A percentile compares a stretch with the other conserved stretches of the same genome.
phyloP scores from a whole-genome alignment of 2,888 invertebrate species.

The Latheticus oryzae region DNA sequence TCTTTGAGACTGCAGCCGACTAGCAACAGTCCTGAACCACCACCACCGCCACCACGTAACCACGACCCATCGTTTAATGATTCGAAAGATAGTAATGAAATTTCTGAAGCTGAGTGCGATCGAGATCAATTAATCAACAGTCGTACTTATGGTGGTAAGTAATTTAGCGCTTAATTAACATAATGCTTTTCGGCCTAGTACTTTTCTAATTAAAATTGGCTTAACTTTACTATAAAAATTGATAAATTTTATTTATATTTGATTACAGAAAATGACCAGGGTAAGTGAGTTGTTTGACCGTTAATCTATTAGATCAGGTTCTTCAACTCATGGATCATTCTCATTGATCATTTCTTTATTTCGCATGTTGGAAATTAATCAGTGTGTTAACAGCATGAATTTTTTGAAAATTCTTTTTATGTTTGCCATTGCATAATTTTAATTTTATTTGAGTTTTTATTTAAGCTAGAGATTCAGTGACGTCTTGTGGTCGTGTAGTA shows the following conservation, averaged over 20 bases:
- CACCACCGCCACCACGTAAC: slow-evolving; percentile 83
- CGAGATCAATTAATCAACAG: slow-evolving; percentile 81
- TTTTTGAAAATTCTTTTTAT: slow-evolving; percentile 32
- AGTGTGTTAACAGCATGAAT: slow-evolving; percentile 52
- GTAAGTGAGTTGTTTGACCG: slow-evolving; percentile 63
- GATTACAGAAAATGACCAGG: slow-evolving; percentile 67
- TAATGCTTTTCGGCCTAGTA: slow-evolving; percentile 3
- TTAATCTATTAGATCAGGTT: slow-evolving; percentile 55
- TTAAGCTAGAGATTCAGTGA: slow-evolving; percentile 53
- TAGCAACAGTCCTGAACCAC: slow-evolving; percentile 72
- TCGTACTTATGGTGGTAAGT: slow-evolving; percentile 87
- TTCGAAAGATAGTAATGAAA: slow-evolving; percentile 94
- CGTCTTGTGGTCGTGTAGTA: slow-evolving; percentile 68
- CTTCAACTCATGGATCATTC: slow-evolving; percentile 52
- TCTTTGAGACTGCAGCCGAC: slow-evolving; percentile 72
- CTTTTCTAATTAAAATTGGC: slow-evolving; percentile 24
- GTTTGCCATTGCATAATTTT: slow-evolving; percentile 37
- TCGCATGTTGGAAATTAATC: slow-evolving; percentile 27
- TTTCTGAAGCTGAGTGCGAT: slow-evolving; percentile 94
- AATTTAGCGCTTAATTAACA: slow-evolving; percentile 6
- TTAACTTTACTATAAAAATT: slow-evolving; percentile 20
- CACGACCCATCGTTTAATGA: slow-evolving; percentile 90
- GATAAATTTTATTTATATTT: slow-evolving; percentile 56
- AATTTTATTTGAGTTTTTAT: slow-evolving; percentile 32
- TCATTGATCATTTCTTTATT: slow-evolving; percentile 29